These are phyloP conservation scores for Phalacrocorax aristotelis DNA, from an alignment of 2,113 vertebrate species.

Conservation along the genomic window DNA sequence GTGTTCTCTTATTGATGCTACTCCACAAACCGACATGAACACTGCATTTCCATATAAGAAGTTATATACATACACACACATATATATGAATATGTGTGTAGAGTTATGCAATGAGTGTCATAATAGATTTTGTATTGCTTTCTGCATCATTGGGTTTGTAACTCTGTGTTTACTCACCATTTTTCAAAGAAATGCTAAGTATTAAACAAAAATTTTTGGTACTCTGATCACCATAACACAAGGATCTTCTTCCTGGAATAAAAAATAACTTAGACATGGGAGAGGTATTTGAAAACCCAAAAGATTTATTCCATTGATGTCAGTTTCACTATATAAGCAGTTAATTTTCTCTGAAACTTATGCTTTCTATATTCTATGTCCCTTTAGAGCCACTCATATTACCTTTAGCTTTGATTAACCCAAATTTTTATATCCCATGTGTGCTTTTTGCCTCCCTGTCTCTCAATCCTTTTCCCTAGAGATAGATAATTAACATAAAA, in stretches of 20 bases:
- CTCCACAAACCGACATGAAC: background rate
- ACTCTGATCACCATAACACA: background rate
- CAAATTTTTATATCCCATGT: background rate
- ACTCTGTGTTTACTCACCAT: background rate
- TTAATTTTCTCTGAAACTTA: background rate
- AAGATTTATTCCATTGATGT: background rate
- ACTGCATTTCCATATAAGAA: background rate
- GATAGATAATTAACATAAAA: background rate
- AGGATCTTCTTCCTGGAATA: background rate
- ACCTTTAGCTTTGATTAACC: conserved; percentile 9
- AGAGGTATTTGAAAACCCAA: background rate
- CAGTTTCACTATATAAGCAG: background rate
- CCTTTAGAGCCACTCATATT: background rate
- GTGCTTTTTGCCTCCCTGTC: background rate
- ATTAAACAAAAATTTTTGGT: background rate
- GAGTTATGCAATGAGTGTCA: background rate
- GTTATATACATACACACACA: background rate
- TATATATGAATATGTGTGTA: background rate
- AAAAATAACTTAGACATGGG: background rate
- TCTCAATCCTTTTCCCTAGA: background rate
- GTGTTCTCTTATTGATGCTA: background rate
- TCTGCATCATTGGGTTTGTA: background rate
- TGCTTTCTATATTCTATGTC: background rate
- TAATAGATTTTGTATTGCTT: background rate
- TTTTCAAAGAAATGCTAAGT: background rate